These are phyloP conservation scores for Pammene fasciana DNA, from an alignment of 2,888 invertebrate species.

Conservation along the genomic window DNA sequence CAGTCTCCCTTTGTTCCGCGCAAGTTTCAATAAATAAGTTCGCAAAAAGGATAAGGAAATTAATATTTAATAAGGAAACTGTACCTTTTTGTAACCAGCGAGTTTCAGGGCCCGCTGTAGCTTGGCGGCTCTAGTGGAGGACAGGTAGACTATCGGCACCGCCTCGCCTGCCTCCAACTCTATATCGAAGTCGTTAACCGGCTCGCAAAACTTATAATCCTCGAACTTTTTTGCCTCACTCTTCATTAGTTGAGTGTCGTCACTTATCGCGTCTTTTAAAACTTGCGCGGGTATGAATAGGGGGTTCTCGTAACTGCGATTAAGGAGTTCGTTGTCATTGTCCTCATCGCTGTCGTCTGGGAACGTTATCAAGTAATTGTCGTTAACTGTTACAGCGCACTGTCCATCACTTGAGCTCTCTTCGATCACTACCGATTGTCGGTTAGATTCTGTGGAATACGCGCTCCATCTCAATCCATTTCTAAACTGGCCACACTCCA, in stretches of 20 bases:
- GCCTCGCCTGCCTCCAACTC: constrained; percentile 72
- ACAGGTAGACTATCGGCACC: constrained; percentile 78
- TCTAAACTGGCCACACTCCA: constrained; percentile 70
- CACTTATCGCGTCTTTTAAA: constrained; percentile 69
- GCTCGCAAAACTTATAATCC: constrained; percentile 77
- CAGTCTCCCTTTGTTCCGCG: constrained; percentile 34
- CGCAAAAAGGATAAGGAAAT: constrained; percentile 38
- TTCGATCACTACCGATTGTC: constrained; percentile 57
- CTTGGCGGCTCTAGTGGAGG: constrained; percentile 77
- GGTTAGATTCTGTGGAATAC: constrained; percentile 55
- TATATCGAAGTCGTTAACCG: constrained; percentile 77
- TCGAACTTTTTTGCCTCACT: constrained; percentile 69
- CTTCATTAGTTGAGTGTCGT: constrained; percentile 71
- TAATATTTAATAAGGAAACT: constrained; percentile 41
- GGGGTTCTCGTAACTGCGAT: constrained; percentile 69
- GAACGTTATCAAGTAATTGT: constrained; percentile 68
- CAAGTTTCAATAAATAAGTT: constrained; percentile 36
- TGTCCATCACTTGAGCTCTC: constrained; percentile 56
- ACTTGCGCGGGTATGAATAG: constrained; percentile 70
- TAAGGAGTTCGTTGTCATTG: constrained; percentile 56
- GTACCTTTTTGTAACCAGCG: constrained; percentile 83
- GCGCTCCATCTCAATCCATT: constrained; percentile 67
- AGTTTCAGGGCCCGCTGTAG: constrained; percentile 82
- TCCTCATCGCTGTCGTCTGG: constrained; percentile 63
- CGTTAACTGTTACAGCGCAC: constrained; percentile 55